Percentiles rank a stretch among this genome's conserved stretches.
Evolutionary conservation across 2,113 vertebrate genomes (phyloP).

Genomic region (Dendropsophus ebraccatus): DNA sequence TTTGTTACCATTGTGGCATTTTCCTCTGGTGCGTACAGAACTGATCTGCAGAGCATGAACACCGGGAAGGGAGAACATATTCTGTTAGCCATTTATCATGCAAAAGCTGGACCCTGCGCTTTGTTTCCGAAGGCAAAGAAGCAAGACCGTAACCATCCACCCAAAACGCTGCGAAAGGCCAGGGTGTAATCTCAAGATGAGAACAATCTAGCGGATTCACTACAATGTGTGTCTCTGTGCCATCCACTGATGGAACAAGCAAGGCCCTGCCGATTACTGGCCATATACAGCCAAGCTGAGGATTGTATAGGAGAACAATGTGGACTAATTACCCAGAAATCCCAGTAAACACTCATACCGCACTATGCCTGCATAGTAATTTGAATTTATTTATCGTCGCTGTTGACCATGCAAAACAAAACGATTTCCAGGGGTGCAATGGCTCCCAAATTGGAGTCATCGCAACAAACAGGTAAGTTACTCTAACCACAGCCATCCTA

Average conservation of each 20-base stretch:
- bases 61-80: background rate
- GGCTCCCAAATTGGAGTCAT: too few species aligned
- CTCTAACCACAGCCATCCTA: too few species aligned
- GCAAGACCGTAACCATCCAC: background rate
- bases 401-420: background rate
- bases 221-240: background rate
- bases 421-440: background rate
- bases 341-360: background rate
- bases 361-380: background rate
- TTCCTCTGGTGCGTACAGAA: background rate
- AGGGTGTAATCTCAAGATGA: background rate
- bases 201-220: background rate
- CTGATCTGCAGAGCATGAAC: background rate
- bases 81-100: slow-evolving; percentile 6
- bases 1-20: background rate
- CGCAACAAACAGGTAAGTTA: too few species aligned
- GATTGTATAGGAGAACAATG: background rate
- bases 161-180: slow-evolving; percentile 1
- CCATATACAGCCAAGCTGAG: background rate
- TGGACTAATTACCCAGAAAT: background rate
- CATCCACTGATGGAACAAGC: background rate
- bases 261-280: background rate
- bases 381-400: background rate
- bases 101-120: background rate
- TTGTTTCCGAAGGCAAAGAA: background rate